Evolutionary conservation across 2,888 invertebrate species (phyloP), one percentile per base, ranked within the genome.

Genomic region (Gymnosoma rotundatum): DNA sequence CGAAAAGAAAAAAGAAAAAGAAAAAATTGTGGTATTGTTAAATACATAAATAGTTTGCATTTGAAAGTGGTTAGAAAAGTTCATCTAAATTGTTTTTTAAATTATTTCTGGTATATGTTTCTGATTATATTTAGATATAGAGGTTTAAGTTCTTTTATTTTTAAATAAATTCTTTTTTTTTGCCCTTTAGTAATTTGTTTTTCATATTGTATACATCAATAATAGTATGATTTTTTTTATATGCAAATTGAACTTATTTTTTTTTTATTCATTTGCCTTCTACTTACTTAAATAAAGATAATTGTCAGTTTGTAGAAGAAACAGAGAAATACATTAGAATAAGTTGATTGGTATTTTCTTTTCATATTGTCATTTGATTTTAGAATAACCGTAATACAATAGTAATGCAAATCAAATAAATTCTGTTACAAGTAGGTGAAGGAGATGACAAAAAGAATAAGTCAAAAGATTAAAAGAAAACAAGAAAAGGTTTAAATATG

Each of bases 51-150:
- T 70, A 75, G 70, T 78, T 83, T 74, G 12, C 72, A 76, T 79
- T 72, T 79, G 38, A 56, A 72, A 83, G 61, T 72, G 75, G 69
- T 79, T 21, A 78, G 69, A 50, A 64, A 78, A 80, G 70, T 72
- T 83, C 60, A 74, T 52, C 14, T 20, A 52, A 60, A 83, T 72
- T 60, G 66, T 48, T 66, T 70, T 72, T 25, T 50, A 42, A 50
- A 42, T 20, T 32, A n/a, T 54, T 66, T 73, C 42, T 20, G 10
- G 18, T 42, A 38, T 61, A 5, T 66, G 21, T 45, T 56, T 54
- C 21, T 21, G 63, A 18, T 9, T 18, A 20, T 9, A 20, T 52
- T 52, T 18, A 52, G 5, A 18, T 52, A 52, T 1, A 18, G 9
- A 52, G 9, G 2, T 16, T 8, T 14, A 50, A 45, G 38, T n/a